phyloP scores from a whole-genome alignment of 2,888 invertebrate species.

The Clunio marinus region DNA sequence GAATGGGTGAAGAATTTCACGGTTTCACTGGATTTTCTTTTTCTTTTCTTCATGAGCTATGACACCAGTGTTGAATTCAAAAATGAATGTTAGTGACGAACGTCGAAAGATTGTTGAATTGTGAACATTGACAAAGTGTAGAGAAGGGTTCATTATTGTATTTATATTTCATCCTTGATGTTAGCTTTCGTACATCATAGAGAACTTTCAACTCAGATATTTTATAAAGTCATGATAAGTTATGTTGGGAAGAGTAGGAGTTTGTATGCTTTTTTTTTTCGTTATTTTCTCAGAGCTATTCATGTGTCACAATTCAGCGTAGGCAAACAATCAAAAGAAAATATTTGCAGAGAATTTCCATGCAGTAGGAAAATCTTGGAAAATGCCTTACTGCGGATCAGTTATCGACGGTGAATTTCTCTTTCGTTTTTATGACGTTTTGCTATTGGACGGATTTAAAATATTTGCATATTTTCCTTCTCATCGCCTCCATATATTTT shows the following conservation, averaged over 20 bases:
- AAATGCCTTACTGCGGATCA: neutral
- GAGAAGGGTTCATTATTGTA: constrained; percentile 20
- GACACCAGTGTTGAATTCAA: too few species aligned
- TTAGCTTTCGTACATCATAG: neutral
- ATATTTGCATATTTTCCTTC: constrained; percentile 23
- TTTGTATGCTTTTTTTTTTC: constrained; percentile 8
- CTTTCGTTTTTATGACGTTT: constrained; percentile 12
- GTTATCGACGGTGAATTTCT: constrained; percentile 9
- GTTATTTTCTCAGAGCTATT: too few species aligned
- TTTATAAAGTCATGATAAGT: neutral
- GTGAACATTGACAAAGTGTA: neutral
- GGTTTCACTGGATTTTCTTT: too few species aligned
- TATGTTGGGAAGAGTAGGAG: too few species aligned
- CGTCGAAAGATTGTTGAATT: neutral
- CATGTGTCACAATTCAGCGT: too few species aligned
- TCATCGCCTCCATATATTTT: neutral
- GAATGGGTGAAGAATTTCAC: too few species aligned
- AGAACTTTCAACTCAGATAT: constrained; percentile 10
- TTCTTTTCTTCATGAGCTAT: too few species aligned
- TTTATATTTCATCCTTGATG: constrained; percentile 15
- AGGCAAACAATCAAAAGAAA: neutral
- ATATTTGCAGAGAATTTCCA: constrained; percentile 12
- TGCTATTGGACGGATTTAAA: constrained; percentile 23
- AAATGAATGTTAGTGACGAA: constrained; percentile 19
- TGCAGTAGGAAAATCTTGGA: neutral